Percentiles rank a stretch among this genome's conserved stretches.
phyloP scores from a whole-genome alignment of 2,113 vertebrate genomes.

The Acrocephalus arundinaceus region DNA sequence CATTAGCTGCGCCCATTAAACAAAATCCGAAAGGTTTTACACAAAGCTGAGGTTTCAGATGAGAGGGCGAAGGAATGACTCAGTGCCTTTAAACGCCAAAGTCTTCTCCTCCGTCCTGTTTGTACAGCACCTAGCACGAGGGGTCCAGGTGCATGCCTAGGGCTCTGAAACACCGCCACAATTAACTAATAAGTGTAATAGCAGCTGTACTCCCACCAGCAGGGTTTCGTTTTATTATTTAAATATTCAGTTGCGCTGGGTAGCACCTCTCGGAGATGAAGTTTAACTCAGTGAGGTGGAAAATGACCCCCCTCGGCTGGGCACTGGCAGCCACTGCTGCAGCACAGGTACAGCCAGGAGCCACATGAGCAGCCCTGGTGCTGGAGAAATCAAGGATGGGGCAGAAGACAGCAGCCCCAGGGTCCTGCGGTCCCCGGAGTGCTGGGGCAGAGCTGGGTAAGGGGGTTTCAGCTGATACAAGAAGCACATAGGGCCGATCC shows the following conservation, averaged over 20 bases:
- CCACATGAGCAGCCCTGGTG: background rate
- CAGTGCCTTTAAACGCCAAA: constrained; percentile 66
- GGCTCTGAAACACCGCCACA: constrained; percentile 64
- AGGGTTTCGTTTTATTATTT: constrained; percentile 31
- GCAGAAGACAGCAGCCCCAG: background rate
- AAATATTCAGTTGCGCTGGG: background rate
- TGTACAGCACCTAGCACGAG: constrained; percentile 64
- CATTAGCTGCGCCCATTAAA: constrained; percentile 62
- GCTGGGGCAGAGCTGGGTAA: background rate
- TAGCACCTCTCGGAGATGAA: background rate
- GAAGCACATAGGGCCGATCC: background rate
- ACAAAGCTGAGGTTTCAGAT: constrained; percentile 69
- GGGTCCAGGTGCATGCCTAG: constrained; percentile 66
- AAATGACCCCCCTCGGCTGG: background rate
- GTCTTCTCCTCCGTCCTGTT: constrained; percentile 66
- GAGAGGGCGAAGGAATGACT: constrained; percentile 66
- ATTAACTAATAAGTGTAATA: constrained; percentile 65
- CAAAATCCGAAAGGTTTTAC: constrained; percentile 62
- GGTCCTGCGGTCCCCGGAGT: accelerated
- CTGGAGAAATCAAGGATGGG: background rate
- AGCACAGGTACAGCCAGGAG: accelerated
- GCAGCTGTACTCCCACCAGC: constrained; percentile 68
- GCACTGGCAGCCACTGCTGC: background rate
- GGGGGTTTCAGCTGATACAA: background rate
- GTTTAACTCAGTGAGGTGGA: background rate